Percentiles rank a stretch among this genome's conserved stretches.
phyloP scores from a whole-genome alignment of 2,797 vertebrate genomes.

The Microctenopoma steveboyesi region DNA sequence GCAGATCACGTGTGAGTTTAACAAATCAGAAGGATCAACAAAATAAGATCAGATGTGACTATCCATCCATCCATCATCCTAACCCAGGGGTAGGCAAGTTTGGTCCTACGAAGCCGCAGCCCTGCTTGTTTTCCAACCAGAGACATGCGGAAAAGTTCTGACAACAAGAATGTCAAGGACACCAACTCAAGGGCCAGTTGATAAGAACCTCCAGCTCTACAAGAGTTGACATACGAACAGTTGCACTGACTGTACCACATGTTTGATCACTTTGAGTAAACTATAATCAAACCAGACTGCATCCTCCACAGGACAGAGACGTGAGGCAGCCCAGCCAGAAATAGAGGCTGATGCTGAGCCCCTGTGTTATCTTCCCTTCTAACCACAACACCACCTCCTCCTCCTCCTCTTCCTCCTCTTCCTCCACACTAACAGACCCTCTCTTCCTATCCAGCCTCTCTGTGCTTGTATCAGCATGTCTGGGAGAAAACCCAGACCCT shows the following conservation, averaged over 20 bases:
- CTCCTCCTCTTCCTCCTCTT: constrained; percentile 12
- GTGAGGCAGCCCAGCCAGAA: constrained; percentile 72
- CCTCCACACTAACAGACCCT: constrained; percentile 2
- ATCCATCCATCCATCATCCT: too few relatives aligned
- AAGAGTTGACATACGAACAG: neutral
- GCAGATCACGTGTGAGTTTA: too few relatives aligned
- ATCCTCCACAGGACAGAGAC: constrained; percentile 49
- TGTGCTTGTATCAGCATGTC: constrained; percentile 44
- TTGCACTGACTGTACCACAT: neutral
- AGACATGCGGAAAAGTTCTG: neutral
- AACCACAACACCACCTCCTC: neutral
- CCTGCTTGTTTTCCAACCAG: too few relatives aligned
- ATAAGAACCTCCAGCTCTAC: constrained; percentile 8
- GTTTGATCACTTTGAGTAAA: neutral
- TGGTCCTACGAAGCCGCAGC: too few relatives aligned
- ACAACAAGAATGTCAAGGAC: neutral
- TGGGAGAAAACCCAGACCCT: constrained; percentile 39
- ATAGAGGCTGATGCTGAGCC: constrained; percentile 74
- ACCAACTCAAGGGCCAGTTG: neutral
- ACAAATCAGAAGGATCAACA: too few relatives aligned
- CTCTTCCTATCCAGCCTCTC: constrained; percentile 25
- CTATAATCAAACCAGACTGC: constrained; percentile 1
- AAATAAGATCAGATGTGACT: too few relatives aligned
- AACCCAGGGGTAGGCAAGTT: too few relatives aligned
- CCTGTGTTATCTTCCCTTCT: constrained; percentile 49